Base-by-base conservation (phyloP, 2,113 vertebrate genomes). In the Bos indicus region DNA sequence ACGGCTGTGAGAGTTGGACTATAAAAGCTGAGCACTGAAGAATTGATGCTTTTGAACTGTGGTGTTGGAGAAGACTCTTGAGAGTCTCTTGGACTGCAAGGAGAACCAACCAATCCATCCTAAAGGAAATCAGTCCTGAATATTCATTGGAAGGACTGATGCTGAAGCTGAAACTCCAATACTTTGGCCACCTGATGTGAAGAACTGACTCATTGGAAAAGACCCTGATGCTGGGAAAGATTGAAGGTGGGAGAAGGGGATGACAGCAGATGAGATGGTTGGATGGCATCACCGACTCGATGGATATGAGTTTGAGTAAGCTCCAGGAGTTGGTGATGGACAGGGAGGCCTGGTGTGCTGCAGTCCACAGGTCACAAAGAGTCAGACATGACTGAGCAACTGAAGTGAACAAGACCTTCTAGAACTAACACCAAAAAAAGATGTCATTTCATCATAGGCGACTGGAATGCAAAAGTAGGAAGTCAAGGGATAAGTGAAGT, bases 131-230 rank as follows among this genome's bases (percentile, higher is more conserved):
- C n/a, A 40, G 67, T 71, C 67, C n/a, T 71, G 67, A 71, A 71
- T 12, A 40, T 71, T 71, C n/a, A 40, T 6, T 71, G 67, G 19
- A 71, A 71, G n/a, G 67, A 71, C 67, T 71, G n/a, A 71, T 36
- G 9, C 12, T 40, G 19, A 71, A 40, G n/a, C 67, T 71, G 19
- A 71, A 71, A 71, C n/a, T 71, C 19, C 19, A 71, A 71, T 71
- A 71, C n/a, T 71, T 23, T 71, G n/a, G 67, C n/a, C n/a, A 71
- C n/a, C 10, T 0, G 33, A 40, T 12, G n/a, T 0, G 1, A 71
- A 71, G n/a, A 71, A 71, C 19, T 71, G 67, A 71, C 67, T 71
- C 10, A 40, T 0, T 36, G n/a, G 67, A 40, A 71, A 71, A 71
- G n/a, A 71, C 17, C 10, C 6, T 71, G n/a, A 71, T 40, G n/a